A percentile compares a stretch with the other conserved stretches of the same genome.
Conservation (phyloP, 2,888 invertebrate genomes). For the Dyspetes luteomarginatus region DNA sequence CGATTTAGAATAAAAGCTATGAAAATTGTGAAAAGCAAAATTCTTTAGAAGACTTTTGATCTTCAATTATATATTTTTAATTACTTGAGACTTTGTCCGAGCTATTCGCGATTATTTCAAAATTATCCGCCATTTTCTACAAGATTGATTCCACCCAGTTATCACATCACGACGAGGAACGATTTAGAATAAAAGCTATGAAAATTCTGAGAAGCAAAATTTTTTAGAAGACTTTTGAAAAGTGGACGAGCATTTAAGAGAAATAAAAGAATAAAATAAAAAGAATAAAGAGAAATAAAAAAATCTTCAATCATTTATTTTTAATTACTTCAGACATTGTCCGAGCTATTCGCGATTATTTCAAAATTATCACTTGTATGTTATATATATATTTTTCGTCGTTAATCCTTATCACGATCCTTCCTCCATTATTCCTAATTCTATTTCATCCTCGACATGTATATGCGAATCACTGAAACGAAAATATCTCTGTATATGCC, state of each 20-base stretch:
- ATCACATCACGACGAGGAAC: neutral
- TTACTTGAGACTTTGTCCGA: no score
- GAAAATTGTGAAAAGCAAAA: neutral
- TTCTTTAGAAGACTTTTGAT: neutral
- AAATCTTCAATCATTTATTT: no score
- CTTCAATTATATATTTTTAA: no score
- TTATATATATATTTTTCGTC: neutral
- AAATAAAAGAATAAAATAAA: no score
- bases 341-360: no score
- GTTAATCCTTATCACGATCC: no score
- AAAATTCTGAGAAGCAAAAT: neutral
- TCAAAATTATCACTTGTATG: no score
- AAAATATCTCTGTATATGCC: slow-evolving; percentile 23
- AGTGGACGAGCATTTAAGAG: no score
- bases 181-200: neutral
- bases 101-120: no score
- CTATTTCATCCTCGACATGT: neutral
- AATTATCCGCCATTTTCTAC: neutral
- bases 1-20: neutral
- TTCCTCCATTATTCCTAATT: neutral
- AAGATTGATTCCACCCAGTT: neutral
- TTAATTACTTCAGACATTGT: no score
- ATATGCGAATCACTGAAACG: slow-evolving; percentile 17
- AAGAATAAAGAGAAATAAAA: no score
- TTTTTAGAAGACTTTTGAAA: no score